Percentiles rank a stretch among this genome's conserved stretches.
These are phyloP conservation scores for Agapostemon virescens DNA, from an alignment of 2,888 invertebrate genomes.

Conservation along the genomic window DNA sequence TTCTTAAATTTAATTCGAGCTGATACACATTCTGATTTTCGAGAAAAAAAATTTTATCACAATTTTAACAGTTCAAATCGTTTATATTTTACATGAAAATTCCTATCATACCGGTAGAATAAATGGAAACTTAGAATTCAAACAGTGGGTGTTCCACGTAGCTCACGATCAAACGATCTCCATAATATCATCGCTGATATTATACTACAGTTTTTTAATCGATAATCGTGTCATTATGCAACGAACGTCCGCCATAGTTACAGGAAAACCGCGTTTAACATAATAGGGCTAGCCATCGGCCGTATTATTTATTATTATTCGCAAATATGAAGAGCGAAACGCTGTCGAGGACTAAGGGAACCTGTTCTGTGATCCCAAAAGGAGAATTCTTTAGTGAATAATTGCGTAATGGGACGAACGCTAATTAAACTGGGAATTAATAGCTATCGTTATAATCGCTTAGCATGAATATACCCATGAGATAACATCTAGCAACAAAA, in stretches of 20 bases:
- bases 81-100: not conserved
- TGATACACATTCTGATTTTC: no score
- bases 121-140: slow-evolving; percentile 4
- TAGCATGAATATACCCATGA: slow-evolving; percentile 5
- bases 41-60: no score
- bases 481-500: slow-evolving; percentile 27
- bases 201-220: slow-evolving; percentile 46
- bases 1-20: not conserved
- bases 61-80: no score
- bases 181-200: slow-evolving; percentile 38
- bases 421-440: slow-evolving; percentile 63
- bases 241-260: slow-evolving; percentile 25
- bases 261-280: slow-evolving; percentile 31
- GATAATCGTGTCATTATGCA: slow-evolving; percentile 42
- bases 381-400: slow-evolving; percentile 48
- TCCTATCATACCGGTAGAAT: no score
- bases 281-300: slow-evolving; percentile 26
- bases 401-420: slow-evolving; percentile 31
- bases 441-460: slow-evolving; percentile 41
- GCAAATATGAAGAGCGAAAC: slow-evolving; percentile 56
- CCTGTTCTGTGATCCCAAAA: slow-evolving; percentile 56
- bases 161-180: slow-evolving; percentile 33
- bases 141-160: slow-evolving; percentile 24
- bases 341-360: slow-evolving; percentile 35
- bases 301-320: slow-evolving; percentile 63